Conservation (phyloP, 2,888 invertebrate species). For the Cerceris rybyensis region DNA sequence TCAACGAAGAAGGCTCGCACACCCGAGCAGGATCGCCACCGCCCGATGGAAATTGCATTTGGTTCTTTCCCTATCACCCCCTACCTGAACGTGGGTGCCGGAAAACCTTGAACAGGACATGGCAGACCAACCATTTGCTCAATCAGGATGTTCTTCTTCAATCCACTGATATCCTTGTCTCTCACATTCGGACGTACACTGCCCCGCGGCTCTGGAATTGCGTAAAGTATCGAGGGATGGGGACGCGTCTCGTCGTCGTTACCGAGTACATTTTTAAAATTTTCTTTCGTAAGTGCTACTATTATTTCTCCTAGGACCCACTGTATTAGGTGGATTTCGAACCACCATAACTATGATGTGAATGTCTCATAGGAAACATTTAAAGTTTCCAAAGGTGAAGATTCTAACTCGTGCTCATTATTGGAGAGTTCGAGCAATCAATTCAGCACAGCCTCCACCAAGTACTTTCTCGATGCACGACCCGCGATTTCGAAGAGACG, state of each 20-base stretch:
- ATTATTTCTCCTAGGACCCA: too few species aligned
- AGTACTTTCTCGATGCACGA: conserved; percentile 30
- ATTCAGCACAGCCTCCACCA: conserved; percentile 25
- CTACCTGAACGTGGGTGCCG: conserved; percentile 83
- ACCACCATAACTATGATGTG: too few species aligned
- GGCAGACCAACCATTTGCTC: conserved; percentile 79
- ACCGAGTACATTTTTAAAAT: conserved; percentile 9
- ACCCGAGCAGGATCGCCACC: conserved; percentile 46
- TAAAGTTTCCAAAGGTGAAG: too few species aligned
- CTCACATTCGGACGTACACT: conserved; percentile 81
- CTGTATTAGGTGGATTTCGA: too few species aligned
- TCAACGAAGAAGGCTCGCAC: conserved; percentile 2
- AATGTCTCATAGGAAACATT: too few species aligned
- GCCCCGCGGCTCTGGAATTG: conserved; percentile 80
- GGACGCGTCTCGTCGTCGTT: conserved; percentile 42
- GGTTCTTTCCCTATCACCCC: conserved; percentile 20
- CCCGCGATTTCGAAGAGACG: conserved; percentile 27
- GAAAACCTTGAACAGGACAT: conserved; percentile 85
- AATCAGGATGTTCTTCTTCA: conserved; percentile 70
- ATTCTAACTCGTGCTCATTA: too few species aligned
- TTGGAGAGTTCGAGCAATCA: too few species aligned
- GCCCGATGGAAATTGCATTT: conserved; percentile 67
- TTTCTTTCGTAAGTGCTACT: too few species aligned
- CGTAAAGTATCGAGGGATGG: conserved; percentile 35
- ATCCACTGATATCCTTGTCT: conserved; percentile 79